Conservation (phyloP, 2,797 vertebrate species). For the Mionectes olivaceus region DNA sequence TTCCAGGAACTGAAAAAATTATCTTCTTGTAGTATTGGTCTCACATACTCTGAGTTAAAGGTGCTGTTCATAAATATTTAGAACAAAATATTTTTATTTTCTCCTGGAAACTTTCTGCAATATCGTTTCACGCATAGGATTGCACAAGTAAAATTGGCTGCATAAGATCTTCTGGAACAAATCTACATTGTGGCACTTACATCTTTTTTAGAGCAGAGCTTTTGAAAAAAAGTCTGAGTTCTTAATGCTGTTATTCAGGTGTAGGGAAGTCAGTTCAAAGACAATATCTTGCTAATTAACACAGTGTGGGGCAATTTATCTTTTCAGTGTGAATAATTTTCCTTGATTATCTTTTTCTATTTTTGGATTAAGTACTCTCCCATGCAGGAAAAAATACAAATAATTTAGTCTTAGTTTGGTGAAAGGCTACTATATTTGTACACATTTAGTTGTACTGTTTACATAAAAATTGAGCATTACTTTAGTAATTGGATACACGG, state of each 20-base stretch:
- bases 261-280: constrained; percentile 3
- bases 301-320: neutral
- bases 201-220: neutral
- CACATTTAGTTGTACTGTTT: neutral
- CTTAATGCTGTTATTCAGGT: constrained; percentile 10
- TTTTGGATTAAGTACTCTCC: neutral
- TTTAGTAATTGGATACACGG: neutral
- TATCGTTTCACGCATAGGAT: fast-evolving
- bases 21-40: neutral
- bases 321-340: neutral
- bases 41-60: neutral
- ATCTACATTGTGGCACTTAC: neutral
- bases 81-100: neutral
- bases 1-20: neutral
- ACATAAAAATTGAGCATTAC: neutral
- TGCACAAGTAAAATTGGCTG: neutral
- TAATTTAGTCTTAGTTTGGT: neutral
- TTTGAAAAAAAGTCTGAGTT: neutral
- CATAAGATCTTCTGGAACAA: neutral
- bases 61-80: neutral
- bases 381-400: neutral
- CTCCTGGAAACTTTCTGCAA: neutral
- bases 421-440: neutral
- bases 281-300: neutral
- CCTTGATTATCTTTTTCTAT: neutral